These are phyloP conservation scores for Lottia gigantea DNA, from an alignment of 2,888 invertebrate genomes.

Conservation along the genomic window DNA sequence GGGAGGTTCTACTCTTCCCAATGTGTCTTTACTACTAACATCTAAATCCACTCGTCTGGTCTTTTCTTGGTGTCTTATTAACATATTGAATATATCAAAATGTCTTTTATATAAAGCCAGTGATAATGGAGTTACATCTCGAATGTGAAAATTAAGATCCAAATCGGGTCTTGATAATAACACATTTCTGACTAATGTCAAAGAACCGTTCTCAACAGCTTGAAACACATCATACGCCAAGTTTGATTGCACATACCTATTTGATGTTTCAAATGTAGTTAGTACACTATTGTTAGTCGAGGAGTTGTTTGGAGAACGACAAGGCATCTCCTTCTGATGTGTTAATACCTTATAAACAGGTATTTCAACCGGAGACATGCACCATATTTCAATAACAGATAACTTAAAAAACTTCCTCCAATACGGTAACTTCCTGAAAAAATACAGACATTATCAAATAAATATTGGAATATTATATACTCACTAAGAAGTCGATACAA, in stretches of 20 bases:
- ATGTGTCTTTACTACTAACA: constrained; percentile 63
- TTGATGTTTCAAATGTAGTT: constrained; percentile 41
- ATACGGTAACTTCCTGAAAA: no score
- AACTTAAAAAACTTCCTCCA: no score
- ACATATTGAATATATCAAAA: constrained; percentile 57
- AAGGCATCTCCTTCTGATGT: constrained; percentile 13
- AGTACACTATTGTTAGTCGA: constrained; percentile 21
- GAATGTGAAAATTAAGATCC: constrained; percentile 62
- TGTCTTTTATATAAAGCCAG: constrained; percentile 62
- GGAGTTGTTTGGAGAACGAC: constrained; percentile 8
- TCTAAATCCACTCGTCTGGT: constrained; percentile 58
- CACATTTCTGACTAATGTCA: constrained; percentile 51
- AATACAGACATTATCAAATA: no score
- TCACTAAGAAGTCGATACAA: no score
- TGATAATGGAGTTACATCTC: constrained; percentile 65
- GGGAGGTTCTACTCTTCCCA: constrained; percentile 65
- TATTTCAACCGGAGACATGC: neutral
- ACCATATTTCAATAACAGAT: no score
- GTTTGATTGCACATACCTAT: constrained; percentile 47
- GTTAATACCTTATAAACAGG: constrained; percentile 13
- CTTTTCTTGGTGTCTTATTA: constrained; percentile 61
- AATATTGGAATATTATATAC: no score
- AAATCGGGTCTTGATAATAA: constrained; percentile 55
- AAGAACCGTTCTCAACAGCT: constrained; percentile 47
- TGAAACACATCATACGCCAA: constrained; percentile 54